Base-by-base conservation (phyloP, 2,113 vertebrate species). In the Thunnus thynnus region DNA sequence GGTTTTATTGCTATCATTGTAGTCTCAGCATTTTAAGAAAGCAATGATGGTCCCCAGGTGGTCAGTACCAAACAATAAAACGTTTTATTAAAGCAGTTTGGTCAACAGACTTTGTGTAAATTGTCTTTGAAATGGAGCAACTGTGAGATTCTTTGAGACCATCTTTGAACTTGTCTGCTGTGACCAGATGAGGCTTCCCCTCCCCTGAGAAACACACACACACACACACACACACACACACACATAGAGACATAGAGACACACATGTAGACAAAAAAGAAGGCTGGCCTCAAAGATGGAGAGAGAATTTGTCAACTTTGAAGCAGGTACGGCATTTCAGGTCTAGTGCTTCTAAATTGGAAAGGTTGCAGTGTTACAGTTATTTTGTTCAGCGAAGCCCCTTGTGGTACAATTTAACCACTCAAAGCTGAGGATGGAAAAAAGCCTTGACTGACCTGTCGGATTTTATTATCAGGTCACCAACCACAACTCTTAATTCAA, bases 271-370 rank as follows among this genome's bases (percentile, higher is more conserved):
- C 72, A 56, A 70, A 8, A 51, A 54, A 20, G n/a, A 69, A 14
- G 46, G 11, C 44, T 6, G 13, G 41, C 44, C 51, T 67, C 70
- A 82, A 63, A 86, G 71, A 83, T 65, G 48, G 25, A 32, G 6
- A 55, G 64, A 51, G 4, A 70, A 65, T 71, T 78, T 73, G 61
- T 83, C 71, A 84, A 67, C 70, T 85, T 82, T 74, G 50, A 78
- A 83, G 68, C 70, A 66, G 78, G 56, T 84, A 62, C 27, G 72
- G 78, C 82, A 81, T 86, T 91, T 90, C 86, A 85, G 86, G 78
- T 85, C 76, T 54, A 54, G 46, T 84, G 82, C 78, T 60, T 80
- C 63, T 82, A 86, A 78, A 89, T 85, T 85, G 73, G 48, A 87
- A 86, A 86, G 83, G 88, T 85, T 67, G 62, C 58, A 70, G 65